Conservation (phyloP, 1,140 invertebrate genomes). For the Bombus confusus region DNA sequence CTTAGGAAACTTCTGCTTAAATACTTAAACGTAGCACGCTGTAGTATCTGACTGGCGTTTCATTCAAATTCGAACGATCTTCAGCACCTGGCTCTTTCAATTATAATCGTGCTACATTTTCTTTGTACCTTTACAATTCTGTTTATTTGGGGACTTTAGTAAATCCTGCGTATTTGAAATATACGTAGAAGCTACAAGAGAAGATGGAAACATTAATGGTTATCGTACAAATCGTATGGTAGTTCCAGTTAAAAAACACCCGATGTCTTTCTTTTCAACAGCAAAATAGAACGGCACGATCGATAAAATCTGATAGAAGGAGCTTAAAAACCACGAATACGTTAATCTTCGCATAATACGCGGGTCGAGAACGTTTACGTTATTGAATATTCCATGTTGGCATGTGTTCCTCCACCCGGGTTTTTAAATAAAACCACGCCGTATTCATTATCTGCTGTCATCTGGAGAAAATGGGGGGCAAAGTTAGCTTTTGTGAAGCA, state of each 20-base stretch:
- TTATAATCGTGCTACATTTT: not conserved
- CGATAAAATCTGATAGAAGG: not conserved
- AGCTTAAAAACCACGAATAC: not conserved
- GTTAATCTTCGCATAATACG: too few species aligned
- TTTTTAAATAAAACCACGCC: constrained; percentile 3
- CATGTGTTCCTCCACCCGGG: too few species aligned
- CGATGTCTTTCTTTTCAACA: not conserved
- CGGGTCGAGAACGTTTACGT: not conserved
- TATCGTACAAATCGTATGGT: too few species aligned
- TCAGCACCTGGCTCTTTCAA: not conserved
- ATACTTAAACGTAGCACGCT: not conserved
- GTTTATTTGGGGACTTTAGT: not conserved
- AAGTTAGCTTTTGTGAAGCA: not conserved
- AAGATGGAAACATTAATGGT: too few species aligned
- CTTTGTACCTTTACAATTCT: not conserved
- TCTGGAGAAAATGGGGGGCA: constrained; percentile 2
- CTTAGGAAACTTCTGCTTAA: not conserved
- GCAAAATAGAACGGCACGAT: not conserved
- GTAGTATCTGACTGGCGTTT: not conserved
- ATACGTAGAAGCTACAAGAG: too few species aligned
- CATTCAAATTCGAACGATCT: not conserved
- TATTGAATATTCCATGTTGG: not conserved
- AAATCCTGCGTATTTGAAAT: not conserved
- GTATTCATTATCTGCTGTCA: not conserved
- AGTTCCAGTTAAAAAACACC: too few species aligned